A percentile compares a stretch with the other conserved stretches of the same genome.
phyloP scores from a whole-genome alignment of 2,888 invertebrate species.

The Drosophila paranaensis region DNA sequence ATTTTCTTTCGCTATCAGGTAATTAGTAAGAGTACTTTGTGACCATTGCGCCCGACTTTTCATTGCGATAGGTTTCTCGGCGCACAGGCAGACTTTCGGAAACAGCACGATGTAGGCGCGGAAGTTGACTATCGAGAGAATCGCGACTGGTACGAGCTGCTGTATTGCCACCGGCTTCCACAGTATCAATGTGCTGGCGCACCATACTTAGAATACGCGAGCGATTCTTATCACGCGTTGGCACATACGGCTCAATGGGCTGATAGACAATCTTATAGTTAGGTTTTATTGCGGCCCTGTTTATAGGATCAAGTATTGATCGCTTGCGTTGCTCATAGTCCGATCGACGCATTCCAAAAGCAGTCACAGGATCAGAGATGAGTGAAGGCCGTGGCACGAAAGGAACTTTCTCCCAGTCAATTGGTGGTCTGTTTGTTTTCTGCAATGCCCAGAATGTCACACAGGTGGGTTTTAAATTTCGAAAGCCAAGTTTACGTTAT shows the following conservation, averaged over 20 bases:
- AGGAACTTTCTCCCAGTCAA: slow-evolving; percentile 95
- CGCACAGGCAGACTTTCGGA: slow-evolving; percentile 76
- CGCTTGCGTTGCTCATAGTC: slow-evolving; percentile 80
- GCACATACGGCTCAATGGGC: slow-evolving; percentile 89
- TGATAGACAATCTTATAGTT: slow-evolving; percentile 87
- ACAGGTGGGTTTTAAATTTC: slow-evolving; percentile 58
- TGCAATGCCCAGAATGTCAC: slow-evolving; percentile 83
- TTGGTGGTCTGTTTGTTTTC: slow-evolving; percentile 86
- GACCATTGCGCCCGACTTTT: slow-evolving; percentile 80
- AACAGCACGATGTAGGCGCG: slow-evolving; percentile 86
- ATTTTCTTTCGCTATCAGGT: slow-evolving; percentile 22
- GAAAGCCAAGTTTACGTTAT: slow-evolving; percentile 53
- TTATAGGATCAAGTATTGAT: slow-evolving; percentile 86
- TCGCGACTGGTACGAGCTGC: slow-evolving; percentile 87
- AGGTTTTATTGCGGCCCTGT: slow-evolving; percentile 88
- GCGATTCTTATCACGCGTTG: slow-evolving; percentile 88
- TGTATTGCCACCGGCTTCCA: slow-evolving; percentile 86
- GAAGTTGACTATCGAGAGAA: slow-evolving; percentile 88
- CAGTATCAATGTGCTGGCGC: slow-evolving; percentile 86
- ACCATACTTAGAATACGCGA: slow-evolving; percentile 87
- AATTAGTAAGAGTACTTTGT: slow-evolving; percentile 78
- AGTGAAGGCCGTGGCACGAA: slow-evolving; percentile 94
- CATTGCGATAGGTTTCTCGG: slow-evolving; percentile 78
- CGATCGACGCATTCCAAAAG: slow-evolving; percentile 89
- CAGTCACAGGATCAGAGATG: slow-evolving; percentile 93